A percentile compares a stretch with the other conserved stretches of the same genome.
phyloP scores from a whole-genome alignment of 2,888 invertebrate species.

The Dendrolimus houi region DNA sequence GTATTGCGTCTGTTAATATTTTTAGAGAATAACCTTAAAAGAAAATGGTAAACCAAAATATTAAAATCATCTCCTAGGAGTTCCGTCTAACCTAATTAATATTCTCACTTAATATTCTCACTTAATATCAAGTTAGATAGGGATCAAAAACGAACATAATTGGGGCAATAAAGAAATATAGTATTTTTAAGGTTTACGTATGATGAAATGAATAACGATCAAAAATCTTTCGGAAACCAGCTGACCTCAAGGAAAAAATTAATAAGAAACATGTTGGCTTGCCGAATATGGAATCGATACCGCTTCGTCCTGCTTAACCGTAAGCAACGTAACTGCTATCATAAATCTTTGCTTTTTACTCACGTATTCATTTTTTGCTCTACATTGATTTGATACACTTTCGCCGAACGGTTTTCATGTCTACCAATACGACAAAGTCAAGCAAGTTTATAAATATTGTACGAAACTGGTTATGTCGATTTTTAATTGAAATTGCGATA shows the following conservation, averaged over 20 bases:
- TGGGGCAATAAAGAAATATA: too few species aligned
- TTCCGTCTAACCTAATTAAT: too few species aligned
- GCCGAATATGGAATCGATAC: slow-evolving; percentile 22
- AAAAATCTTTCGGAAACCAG: neutral
- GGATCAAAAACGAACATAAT: too few species aligned
- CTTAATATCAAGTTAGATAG: too few species aligned
- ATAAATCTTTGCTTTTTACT: slow-evolving; percentile 17
- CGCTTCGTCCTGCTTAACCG: slow-evolving; percentile 20
- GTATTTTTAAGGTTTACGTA: too few species aligned
- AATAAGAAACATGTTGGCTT: slow-evolving; percentile 14
- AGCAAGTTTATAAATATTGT: neutral
- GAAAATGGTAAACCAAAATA: too few species aligned
- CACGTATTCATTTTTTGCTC: neutral
- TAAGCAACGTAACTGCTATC: slow-evolving; percentile 6
- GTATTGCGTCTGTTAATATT: too few species aligned
- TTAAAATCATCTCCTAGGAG: too few species aligned
- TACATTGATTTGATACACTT: neutral
- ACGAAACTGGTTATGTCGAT: neutral
- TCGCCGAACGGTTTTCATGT: neutral
- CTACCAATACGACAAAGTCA: neutral
- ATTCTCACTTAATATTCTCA: too few species aligned
- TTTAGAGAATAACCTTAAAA: too few species aligned
- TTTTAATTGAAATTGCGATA: neutral
- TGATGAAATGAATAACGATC: too few species aligned
- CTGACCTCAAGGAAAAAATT: neutral